phyloP scores from a whole-genome alignment of 2,888 invertebrate species.

The Eurytoma adleriae region DNA sequence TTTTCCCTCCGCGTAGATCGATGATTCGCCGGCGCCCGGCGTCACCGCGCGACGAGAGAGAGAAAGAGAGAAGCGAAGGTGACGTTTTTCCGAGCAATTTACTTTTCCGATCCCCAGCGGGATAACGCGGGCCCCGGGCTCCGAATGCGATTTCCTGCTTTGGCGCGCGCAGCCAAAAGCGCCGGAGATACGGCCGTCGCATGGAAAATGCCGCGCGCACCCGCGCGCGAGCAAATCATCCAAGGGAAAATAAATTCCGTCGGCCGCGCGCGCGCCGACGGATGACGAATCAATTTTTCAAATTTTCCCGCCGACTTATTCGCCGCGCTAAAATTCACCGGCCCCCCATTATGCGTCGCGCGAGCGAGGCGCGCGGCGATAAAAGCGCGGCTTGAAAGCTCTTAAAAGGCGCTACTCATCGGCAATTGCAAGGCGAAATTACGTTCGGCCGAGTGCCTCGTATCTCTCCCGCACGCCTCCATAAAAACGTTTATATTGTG shows the following conservation, averaged over 20 bases:
- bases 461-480: constrained; percentile 5
- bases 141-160: constrained; percentile 26
- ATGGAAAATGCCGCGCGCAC: background rate
- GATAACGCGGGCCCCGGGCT: background rate
- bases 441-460: constrained; percentile 2
- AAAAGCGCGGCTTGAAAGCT: background rate
- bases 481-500: constrained; percentile 27
- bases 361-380: background rate
- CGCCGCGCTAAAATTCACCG: too few species aligned
- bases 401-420: background rate
- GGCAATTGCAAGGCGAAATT: constrained; percentile 29
- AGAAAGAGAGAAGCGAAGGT: constrained; percentile 11
- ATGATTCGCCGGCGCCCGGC: constrained; percentile 15
- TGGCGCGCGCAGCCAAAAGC: constrained; percentile 3
- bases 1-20: background rate
- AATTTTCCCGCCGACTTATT: too few species aligned
- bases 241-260: too few species aligned
- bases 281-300: too few species aligned
- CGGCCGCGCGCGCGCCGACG: too few species aligned
- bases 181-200: constrained; percentile 8
- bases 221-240: too few species aligned
- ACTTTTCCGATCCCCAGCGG: constrained; percentile 6
- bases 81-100: constrained; percentile 53
- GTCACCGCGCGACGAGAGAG: background rate
- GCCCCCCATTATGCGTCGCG: constrained; percentile 1